Conservation (phyloP, 2,113 vertebrate species). For the Lucifuga dentata region DNA sequence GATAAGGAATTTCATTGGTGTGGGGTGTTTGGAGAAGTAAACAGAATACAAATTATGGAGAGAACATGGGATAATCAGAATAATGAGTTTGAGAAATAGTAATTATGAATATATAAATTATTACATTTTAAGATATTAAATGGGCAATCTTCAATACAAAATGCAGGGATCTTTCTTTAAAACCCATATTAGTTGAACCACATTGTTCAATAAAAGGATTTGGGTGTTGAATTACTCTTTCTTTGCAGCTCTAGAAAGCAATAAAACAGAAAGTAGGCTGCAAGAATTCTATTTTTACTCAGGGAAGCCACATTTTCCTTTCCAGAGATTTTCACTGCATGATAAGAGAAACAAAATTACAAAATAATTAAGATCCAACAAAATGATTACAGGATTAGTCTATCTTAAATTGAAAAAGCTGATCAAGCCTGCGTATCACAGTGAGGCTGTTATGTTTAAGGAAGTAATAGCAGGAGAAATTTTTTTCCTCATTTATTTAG, state of each 20-base stretch:
- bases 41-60: too few relatives aligned
- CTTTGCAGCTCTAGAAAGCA: not conserved
- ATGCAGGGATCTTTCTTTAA: too few relatives aligned
- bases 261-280: conserved; percentile 19
- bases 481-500: conserved; percentile 21
- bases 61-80: too few relatives aligned
- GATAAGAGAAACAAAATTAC: conserved; percentile 72
- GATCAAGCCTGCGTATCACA: conserved; percentile 65
- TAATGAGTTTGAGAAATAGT: too few relatives aligned
- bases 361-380: conserved; percentile 80
- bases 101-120: too few relatives aligned
- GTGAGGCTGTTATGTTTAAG: conserved; percentile 41
- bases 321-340: conserved; percentile 48
- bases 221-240: too few relatives aligned
- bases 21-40: too few relatives aligned
- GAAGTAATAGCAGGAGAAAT: conserved; percentile 32
- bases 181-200: too few relatives aligned
- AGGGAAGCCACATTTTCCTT: conserved; percentile 40
- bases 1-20: too few relatives aligned
- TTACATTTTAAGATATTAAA: too few relatives aligned
- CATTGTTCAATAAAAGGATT: too few relatives aligned
- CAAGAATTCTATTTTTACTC: conserved; percentile 42
- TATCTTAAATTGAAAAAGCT: conserved; percentile 71
- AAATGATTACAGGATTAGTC: conserved; percentile 75
- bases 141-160: too few relatives aligned